Percentiles rank a stretch among this genome's conserved stretches.
Conservation (phyloP, 64 coral and sea anemone species). For the Pocillopora verrucosa region DNA sequence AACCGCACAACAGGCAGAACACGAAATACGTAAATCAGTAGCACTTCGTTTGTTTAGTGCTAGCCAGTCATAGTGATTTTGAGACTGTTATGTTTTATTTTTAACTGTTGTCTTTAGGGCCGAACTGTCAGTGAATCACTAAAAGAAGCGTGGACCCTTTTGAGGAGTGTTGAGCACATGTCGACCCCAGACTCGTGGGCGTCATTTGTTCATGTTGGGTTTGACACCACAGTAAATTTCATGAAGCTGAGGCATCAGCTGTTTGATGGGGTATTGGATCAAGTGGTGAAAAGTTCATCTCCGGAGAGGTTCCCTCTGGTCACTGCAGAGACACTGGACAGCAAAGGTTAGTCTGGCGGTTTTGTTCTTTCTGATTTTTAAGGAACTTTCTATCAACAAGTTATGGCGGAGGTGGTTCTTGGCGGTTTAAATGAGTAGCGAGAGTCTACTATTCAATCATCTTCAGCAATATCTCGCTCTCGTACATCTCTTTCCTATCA, state of each 20-base stretch:
- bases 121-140: constrained; percentile 61
- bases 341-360: neutral
- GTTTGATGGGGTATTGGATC: constrained; percentile 51
- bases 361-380: neutral
- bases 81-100: neutral
- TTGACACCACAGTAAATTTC: constrained; percentile 71
- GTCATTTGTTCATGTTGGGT: constrained; percentile 76
- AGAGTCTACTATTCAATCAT: no score
- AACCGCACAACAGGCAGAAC: no score
- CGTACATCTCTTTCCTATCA: no score
- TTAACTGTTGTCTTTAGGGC: constrained; percentile 34
- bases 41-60: neutral
- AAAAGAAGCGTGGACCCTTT: constrained; percentile 47
- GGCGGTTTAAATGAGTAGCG: no score
- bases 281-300: constrained; percentile 47
- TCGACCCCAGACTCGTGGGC: constrained; percentile 78
- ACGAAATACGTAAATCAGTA: no score
- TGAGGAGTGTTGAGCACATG: constrained; percentile 45
- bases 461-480: no score
- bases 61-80: neutral
- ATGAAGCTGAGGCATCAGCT: constrained; percentile 60
- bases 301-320: constrained; percentile 54
- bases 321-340: constrained; percentile 30
- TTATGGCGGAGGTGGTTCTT: no score
- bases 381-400: no score